Base-by-base conservation (phyloP, 2,888 invertebrate genomes). In the Brassicogethes aeneus region DNA sequence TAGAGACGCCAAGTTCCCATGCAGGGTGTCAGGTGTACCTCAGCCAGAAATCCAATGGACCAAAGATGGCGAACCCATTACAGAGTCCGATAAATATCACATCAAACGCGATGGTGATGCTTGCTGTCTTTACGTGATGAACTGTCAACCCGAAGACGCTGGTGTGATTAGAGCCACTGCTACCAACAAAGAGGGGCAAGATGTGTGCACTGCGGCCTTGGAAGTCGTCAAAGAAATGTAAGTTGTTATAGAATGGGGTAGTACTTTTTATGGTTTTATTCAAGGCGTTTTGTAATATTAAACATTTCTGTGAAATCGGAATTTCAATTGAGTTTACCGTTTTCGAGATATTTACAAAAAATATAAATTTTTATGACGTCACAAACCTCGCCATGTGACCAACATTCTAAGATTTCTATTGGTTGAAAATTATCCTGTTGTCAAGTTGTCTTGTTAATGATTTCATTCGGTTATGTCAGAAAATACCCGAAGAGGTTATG, bases 1-100 rank as follows among this genome's bases (percentile, higher is more conserved):
- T 17, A 78, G 80, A 60, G 88, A 89, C 65, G 87, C 84, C 1
- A 90, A 89, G 58, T 85, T 92, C 66, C 77, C 83, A 0, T 89
- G 85, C 0, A 79, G 86, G 2, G 80, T 91, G 0, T 77, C 75
- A 37, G 91, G 91, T 5, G 76, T 89, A 2, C 92, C 92, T 0
- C 72, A 77, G 34, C 94, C 95, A 0, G 87, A 89, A 7, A 75
- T 95, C 14, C 71, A 77, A 1, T 96, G 95, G 95, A 86, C 79
- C 69, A 86, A 84, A 68, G 80, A 92, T 66, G 89, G 86, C 3
- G 73, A 77, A 41, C 81, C 80, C 0, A 75, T 95, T 13, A 66
- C 69, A 1, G 77, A 80, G 46, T 70, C 75, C 2, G 79, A 81
- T 37, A 90, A 88, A 62, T 89, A 85, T 63, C 76, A 76, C 47